Evolutionary conservation across 35 echinoderm and acorn worm species (phyloP), one percentile per base, ranked within the genome.

Genomic region (Lytechinus variegatus): DNA sequence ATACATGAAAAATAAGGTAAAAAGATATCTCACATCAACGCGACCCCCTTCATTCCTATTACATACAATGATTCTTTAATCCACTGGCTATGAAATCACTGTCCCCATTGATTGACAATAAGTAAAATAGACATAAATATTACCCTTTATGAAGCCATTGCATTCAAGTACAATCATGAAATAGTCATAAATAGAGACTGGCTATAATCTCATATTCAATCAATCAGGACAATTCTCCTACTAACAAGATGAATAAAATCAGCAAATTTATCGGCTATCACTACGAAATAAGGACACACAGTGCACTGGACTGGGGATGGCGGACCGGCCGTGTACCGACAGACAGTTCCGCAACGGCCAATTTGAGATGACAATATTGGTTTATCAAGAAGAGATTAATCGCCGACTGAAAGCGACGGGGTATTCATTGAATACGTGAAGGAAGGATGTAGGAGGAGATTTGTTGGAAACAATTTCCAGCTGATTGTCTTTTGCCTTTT

Each of bases 321-420:
- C 19, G 14, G 21, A 79, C 5, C 12, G 21, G 2, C 66, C 19
- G 16, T 79, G 66, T 79, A 79, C 66, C 66, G 66, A 79, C 66
- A 79, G 66, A 79, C 66, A 24, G n/a, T 24, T 79, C 66, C 1
- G 66, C 66, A 79, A 79, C 66, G 66, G 19, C 66, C 66, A 79
- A 79, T 79, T 79, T 79, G 16, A 79, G 66, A 79, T 79, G 66
- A 79, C 66, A 79, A 79, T 79, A 79, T 16, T 79, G 66, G 66
- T 79, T 79, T 5, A 79, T 79, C 66, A 79, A 79, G 19, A 79
- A 24, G 66, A 16, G 66, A 24, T 79, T 79, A 79, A 79, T 79
- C 66, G 19, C 6, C 19, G 66, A 79, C 66, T 24, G 6, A 79
- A 24, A 24, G 66, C 21, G 66, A 79, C 66, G n/a, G 66, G 19